Evolutionary conservation across 2,888 invertebrate species (phyloP).

Genomic region (Lithophane semibrunnea): DNA sequence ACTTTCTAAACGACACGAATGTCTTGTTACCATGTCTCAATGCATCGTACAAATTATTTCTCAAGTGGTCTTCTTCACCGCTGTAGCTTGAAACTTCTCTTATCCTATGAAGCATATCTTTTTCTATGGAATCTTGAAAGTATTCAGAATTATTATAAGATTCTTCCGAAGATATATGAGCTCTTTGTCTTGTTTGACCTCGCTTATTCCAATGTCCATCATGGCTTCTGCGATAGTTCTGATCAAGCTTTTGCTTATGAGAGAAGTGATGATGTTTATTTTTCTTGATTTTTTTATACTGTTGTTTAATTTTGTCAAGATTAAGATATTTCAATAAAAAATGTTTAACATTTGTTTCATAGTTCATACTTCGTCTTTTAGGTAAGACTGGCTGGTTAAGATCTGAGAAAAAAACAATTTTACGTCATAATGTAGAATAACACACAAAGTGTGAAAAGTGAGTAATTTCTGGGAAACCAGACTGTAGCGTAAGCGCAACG

Average conservation of each 20-base stretch:
- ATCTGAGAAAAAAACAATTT: no score
- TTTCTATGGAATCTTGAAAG: slow-evolving; percentile 2
- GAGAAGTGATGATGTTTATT: neutral
- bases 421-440: no score
- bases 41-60: slow-evolving; percentile 41
- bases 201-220: neutral
- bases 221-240: neutral
- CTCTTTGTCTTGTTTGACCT: neutral
- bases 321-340: neutral
- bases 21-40: slow-evolving; percentile 43
- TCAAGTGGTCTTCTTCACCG: slow-evolving; percentile 48
- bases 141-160: neutral
- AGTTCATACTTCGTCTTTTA: neutral
- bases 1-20: slow-evolving; percentile 11
- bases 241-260: neutral
- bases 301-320: neutral
- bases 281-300: neutral
- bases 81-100: slow-evolving; percentile 47
- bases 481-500: no score
- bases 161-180: neutral
- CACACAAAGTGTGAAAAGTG: no score
- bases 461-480: no score
- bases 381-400: no score
- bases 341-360: neutral
- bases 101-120: slow-evolving; percentile 25